Base-by-base conservation (phyloP, 2,888 invertebrate species). In the Spodoptera picta region DNA sequence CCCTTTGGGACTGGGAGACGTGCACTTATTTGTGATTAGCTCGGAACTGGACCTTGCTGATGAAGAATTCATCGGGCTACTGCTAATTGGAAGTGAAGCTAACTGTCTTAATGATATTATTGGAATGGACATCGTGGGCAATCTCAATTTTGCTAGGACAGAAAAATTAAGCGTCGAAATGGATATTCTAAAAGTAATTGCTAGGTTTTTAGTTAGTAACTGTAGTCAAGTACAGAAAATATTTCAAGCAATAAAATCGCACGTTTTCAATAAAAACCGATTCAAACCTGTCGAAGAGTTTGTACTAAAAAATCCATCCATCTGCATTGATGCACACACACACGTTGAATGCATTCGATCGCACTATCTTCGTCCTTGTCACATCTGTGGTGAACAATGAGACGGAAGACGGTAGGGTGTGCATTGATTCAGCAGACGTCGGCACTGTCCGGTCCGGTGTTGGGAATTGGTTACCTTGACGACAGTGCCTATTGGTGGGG, bases 391-490 rank as follows among this genome's bases (percentile, higher is more conserved):
- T 41, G 73, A 55, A 56, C 31, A 72, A 61, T 76, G 82, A 73
- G 80, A 83, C 70, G 73, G 74, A 69, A 67, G 57, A 72, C 47
- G 62, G 65, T 80, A 77, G 83, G 77, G 82, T 82, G 81, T 77
- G 80, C 85, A 84, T 84, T 80, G 82, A 82, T 83, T 84, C 74
- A 73, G 74, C 73, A 74, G 67, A 63, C 65, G 57, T 68, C 50
- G 61, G 54, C 74, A 69, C 69, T 70, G 75, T 75, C 78, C 79
- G 60, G 75, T 75, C 78, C 79, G 60, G 64, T 81, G 83, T 84
- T 82, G 76, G 78, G 76, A 73, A 73, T 73, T 70, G 60, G 90
- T 91, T 84, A 80, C 86, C 83, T 87, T 90, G 84, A 87, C 77
- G 50, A 77, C 72, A 48, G 52, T 69, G 58, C 82, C 82, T 82